Evolutionary conservation across 1,140 invertebrate genomes (phyloP).

Genomic region (Chironomus striatipennis): DNA sequence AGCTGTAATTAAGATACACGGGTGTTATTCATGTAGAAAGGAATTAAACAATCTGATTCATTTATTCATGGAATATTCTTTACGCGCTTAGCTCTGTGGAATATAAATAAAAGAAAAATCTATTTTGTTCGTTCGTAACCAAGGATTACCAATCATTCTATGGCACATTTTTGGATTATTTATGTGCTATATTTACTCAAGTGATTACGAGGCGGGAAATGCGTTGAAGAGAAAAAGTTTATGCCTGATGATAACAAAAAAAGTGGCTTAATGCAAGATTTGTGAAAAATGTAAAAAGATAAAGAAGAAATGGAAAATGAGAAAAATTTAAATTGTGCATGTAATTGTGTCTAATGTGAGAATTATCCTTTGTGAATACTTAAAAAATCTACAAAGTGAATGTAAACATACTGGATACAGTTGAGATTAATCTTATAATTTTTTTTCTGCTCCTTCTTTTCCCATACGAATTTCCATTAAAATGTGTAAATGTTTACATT

Average conservation of each 20-base stretch:
- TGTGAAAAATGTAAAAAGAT: neutral
- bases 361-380: neutral
- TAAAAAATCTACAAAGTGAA: neutral
- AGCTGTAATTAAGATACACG: no score
- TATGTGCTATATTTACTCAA: constrained; percentile 4
- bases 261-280: neutral
- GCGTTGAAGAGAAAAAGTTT: neutral
- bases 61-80: neutral
- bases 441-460: neutral
- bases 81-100: neutral
- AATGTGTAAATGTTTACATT: constrained; percentile 18
- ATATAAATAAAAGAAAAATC: no score
- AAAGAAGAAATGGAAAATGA: neutral
- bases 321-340: neutral
- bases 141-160: constrained; percentile 21
- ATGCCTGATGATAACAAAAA: no score
- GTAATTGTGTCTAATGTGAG: neutral
- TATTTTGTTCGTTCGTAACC: neutral
- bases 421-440: neutral
- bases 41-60: neutral
- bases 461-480: neutral
- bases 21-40: no score
- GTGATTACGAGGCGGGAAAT: neutral
- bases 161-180: constrained; percentile 10
- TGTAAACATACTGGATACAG: neutral